These are phyloP conservation scores for Tetragnatha versicolor DNA, from an alignment of 1,140 invertebrate species.

Conservation along the genomic window DNA sequence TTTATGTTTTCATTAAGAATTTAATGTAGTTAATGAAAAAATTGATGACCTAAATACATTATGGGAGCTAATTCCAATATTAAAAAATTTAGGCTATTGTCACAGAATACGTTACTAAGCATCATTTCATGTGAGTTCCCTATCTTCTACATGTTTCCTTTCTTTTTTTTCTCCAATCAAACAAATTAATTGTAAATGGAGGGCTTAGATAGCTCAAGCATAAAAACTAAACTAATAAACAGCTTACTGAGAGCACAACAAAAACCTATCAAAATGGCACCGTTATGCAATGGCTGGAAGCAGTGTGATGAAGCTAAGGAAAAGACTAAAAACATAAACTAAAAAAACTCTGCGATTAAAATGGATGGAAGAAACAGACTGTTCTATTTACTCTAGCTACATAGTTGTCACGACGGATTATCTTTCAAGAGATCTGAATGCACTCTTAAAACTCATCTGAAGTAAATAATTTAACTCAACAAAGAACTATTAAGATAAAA, in stretches of 20 bases:
- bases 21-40: too few species aligned
- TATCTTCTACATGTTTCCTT: neutral
- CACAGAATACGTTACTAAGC: too few species aligned
- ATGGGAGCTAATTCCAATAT: too few species aligned
- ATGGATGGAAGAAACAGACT: conserved; percentile 37
- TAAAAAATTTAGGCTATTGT: too few species aligned
- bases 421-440: conserved; percentile 6
- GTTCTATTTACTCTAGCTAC: conserved; percentile 26
- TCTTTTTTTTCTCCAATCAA: conserved; percentile 13
- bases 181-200: conserved; percentile 51
- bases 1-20: too few species aligned
- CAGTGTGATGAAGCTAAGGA: conserved; percentile 30
- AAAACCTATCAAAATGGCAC: conserved; percentile 43
- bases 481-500: too few species aligned
- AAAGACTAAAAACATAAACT: conserved; percentile 7
- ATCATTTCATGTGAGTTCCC: conserved; percentile 4
- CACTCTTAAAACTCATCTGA: neutral
- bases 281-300: conserved; percentile 32
- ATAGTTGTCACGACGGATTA: conserved; percentile 31
- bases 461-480: neutral
- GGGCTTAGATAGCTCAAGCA: conserved; percentile 35
- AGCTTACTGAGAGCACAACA: conserved; percentile 1
- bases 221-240: conserved; percentile 43
- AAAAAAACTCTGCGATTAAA: neutral
- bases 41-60: too few species aligned